Evolutionary conservation across 2,888 invertebrate genomes (phyloP), one percentile per base, ranked within the genome.

Genomic region (Himalopsyche anomala): DNA sequence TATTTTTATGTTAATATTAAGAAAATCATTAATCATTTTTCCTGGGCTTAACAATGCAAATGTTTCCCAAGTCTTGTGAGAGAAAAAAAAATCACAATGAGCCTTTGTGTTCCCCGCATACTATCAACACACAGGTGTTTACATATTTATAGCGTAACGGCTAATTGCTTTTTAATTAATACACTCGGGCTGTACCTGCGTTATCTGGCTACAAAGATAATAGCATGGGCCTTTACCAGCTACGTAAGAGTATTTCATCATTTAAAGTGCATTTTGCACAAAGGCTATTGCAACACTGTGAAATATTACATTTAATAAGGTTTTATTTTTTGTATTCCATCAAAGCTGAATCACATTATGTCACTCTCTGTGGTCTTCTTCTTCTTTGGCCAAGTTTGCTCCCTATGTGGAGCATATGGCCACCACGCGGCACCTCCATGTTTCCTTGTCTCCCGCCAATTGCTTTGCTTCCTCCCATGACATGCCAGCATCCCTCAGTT

Each of bases 121-220:
- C 62, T 62, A 62, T 62, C 42, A 55, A 81, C 85, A 40, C 56
- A 55, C 83, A 85, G 80, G 84, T 87, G 87, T 87, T 87, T 87
- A 83, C 87, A 82, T 85, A 87, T 87, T 87, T 85, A 87, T 85
- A 54, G 87, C 55, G 56, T 74, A 81, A 83, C 81, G 81, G 85
- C 85, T 87, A 87, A 87, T 87, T 87, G 87, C 87, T 83, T 87
- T 87, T 87, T 87, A 87, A 87, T 87, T 85, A 87, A 85, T 85
- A 87, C 81, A 84, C 85, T 81, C 81, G 83, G 45, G 56, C 51
- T 79, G 40, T 85, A 85, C 80, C 85, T 83, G 83, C 56, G 69
- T 56, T 82, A 87, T 84, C 81, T 69, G 81, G 82, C 69, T 45
- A 81, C 81, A 83, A 54, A 84, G 81, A 79, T 82, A 83, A 85